phyloP scores from a whole-genome alignment of 2,797 vertebrate species.

The Eulemur mongoz region DNA sequence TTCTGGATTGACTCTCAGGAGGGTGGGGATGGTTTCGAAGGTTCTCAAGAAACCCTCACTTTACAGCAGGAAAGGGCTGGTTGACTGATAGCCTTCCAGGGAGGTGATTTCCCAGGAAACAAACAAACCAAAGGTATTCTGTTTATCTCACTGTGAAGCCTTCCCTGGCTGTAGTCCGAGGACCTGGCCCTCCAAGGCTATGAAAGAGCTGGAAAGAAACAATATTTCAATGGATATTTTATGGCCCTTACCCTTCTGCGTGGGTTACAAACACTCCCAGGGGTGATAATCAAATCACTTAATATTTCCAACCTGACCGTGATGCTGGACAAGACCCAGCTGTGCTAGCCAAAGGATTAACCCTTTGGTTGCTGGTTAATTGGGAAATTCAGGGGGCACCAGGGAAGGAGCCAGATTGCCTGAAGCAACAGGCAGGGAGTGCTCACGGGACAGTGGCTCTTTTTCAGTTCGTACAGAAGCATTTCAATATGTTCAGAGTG shows the following conservation, averaged over 20 bases:
- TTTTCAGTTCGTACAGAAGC: neutral
- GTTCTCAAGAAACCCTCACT: neutral
- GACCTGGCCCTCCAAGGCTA: neutral
- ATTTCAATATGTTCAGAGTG: neutral
- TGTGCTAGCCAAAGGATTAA: neutral
- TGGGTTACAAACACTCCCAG: neutral
- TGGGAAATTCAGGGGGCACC: neutral
- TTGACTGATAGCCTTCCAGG: neutral
- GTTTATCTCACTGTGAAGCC: neutral
- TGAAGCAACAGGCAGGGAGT: neutral
- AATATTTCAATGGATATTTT: neutral
- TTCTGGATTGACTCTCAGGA: neutral
- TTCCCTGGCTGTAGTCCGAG: neutral
- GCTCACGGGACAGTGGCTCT: neutral
- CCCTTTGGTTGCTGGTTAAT: neutral
- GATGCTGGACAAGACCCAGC: neutral
- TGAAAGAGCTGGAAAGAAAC: neutral
- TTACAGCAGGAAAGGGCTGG: neutral
- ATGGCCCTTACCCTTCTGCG: neutral
- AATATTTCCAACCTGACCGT: neutral
- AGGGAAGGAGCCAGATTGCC: neutral
- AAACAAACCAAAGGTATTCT: neutral
- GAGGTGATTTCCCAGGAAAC: neutral
- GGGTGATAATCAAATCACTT: neutral
- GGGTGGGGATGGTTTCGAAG: neutral